Conservation (phyloP, 2,888 invertebrate species). For the Holacanthella duospinosa region DNA sequence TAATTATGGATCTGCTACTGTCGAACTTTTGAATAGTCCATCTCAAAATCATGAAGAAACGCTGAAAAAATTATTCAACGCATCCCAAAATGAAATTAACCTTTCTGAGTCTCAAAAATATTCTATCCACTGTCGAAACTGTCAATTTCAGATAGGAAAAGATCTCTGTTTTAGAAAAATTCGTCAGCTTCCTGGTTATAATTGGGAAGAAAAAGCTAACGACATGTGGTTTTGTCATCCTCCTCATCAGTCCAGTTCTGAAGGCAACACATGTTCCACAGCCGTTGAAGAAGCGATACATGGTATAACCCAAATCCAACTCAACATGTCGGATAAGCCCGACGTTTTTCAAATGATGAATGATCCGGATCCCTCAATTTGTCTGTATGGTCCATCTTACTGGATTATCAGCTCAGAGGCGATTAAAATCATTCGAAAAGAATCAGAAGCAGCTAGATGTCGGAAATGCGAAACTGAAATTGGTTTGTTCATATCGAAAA, state of each 20-base stretch:
- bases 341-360: conserved; percentile 24
- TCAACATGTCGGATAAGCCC: background rate
- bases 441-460: conserved; percentile 20
- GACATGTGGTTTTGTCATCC: conserved; percentile 58
- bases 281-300: conserved; percentile 23
- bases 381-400: conserved; percentile 51
- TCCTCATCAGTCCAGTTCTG: conserved; percentile 17
- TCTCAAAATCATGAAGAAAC: conserved; percentile 2
- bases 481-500: conserved; percentile 22
- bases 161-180: conserved; percentile 48
- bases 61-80: conserved; percentile 13
- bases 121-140: conserved; percentile 41
- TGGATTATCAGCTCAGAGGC: conserved; percentile 47
- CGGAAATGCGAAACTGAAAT: conserved; percentile 21
- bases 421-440: conserved; percentile 40
- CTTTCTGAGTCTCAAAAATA: conserved; percentile 24
- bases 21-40: conserved; percentile 33
- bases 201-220: conserved; percentile 47
- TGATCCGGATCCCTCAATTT: conserved; percentile 43
- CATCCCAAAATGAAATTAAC: conserved; percentile 24
- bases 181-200: conserved; percentile 52
- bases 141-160: conserved; percentile 39
- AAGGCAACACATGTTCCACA: background rate
- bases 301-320: conserved; percentile 43
- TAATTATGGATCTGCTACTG: conserved; percentile 39